phyloP scores from a whole-genome alignment of 2,888 invertebrate genomes.

The Drosophila pegasa region DNA sequence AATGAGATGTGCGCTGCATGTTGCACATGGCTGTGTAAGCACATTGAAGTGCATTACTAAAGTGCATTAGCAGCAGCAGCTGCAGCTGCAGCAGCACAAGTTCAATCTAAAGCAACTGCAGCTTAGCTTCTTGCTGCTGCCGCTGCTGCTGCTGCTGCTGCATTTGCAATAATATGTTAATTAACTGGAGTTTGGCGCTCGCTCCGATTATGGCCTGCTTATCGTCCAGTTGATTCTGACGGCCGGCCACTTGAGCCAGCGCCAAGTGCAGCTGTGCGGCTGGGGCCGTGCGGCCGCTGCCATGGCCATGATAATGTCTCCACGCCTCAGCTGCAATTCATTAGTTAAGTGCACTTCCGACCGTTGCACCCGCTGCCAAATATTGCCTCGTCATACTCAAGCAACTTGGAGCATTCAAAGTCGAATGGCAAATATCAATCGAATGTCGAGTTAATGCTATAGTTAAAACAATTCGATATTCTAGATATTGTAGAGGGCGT shows the following conservation, averaged over 20 bases:
- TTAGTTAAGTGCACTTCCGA: constrained; percentile 49
- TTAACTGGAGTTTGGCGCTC: constrained; percentile 66
- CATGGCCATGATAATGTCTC: constrained; percentile 9
- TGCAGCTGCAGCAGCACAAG: constrained; percentile 16
- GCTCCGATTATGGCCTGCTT: constrained; percentile 60
- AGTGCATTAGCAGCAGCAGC: constrained; percentile 58
- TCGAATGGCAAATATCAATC: not conserved
- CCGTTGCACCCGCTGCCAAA: constrained; percentile 11
- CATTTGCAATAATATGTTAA: constrained; percentile 76
- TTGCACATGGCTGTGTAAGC: constrained; percentile 74
- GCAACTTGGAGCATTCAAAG: not conserved
- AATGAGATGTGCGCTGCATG: constrained; percentile 48
- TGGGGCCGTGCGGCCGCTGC: not conserved
- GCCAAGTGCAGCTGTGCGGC: not conserved
- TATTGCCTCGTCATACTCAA: constrained; percentile 12
- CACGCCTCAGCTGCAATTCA: constrained; percentile 40
- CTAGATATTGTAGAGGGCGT: too few relatives aligned
- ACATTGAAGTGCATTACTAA: constrained; percentile 81
- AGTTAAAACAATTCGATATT: too few relatives aligned
- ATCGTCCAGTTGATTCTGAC: constrained; percentile 48
- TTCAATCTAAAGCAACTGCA: constrained; percentile 15
- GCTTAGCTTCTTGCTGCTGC: constrained; percentile 52
- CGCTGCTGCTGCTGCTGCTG: constrained; percentile 31
- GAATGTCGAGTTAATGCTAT: too few relatives aligned
- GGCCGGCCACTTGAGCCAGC: constrained; percentile 49